Evolutionary conservation across 2,113 vertebrate species (phyloP), one percentile per base, ranked within the genome.

Genomic region (Aphyosemion australe): DNA sequence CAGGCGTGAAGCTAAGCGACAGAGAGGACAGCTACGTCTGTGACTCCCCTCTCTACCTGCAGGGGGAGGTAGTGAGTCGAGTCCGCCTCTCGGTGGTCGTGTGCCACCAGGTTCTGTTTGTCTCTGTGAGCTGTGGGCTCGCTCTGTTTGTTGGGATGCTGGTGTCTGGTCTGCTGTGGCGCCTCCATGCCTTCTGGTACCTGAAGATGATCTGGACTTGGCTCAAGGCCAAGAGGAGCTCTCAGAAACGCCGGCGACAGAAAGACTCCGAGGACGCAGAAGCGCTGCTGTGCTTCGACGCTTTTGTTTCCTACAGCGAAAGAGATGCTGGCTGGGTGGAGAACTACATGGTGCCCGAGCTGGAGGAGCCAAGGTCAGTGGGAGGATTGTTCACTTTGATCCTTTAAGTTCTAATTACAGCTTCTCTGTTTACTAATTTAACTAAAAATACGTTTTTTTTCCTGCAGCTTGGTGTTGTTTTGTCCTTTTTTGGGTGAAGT

Each of bases 231-330:
- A 97, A 98, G 70, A 89, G 90, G n/a, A 95, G 93, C 65, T 76
- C 65, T 21, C 50, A 21, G 5, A 43, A 66, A 84, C 93, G 68
- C 60, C 56, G n/a, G 10, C 39, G 64, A 83, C 92, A 34, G 69
- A 56, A 60, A 39, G 19, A 70, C 18, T 0, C 51, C 10, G 39
- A 0, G 0, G 49, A 0, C 0, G 43, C 0, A 4, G 75, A 81
- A 3, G 49, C 0, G 26, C 69, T 76, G 90, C 86, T 51, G 0
- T 91, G 87, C 53, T 98, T 92, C 0, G 95, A 98, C 0, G 96
- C 95, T 2, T 98, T 98, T 37, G 93, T 98, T 46, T 98, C 96
- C 6, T 98, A 97, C 90, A 97, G 96, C 0, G 94, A 97, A 72
- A 91, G 54, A 0, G 96, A 98, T 16, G 92, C 94, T 0, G 64